Evolutionary conservation across 2,888 invertebrate species (phyloP).

Genomic region (Augiades crinisus): DNA sequence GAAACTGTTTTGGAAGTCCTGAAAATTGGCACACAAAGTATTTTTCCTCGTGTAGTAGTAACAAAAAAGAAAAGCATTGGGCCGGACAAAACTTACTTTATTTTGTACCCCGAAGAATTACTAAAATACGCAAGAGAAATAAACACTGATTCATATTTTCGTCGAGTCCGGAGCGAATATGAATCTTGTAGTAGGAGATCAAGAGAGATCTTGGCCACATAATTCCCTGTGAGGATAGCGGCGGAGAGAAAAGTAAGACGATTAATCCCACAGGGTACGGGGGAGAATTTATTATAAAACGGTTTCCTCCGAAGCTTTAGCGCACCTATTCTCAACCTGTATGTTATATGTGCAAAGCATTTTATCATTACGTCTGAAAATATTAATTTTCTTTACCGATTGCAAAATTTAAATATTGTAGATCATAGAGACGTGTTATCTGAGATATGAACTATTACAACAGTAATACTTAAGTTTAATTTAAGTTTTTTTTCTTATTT

Average conservation of each 20-base stretch:
- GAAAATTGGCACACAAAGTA: too few species aligned
- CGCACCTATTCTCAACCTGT: slow-evolving; percentile 37
- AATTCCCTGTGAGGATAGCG: slow-evolving; percentile 74
- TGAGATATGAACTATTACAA: too few species aligned
- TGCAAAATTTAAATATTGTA: too few species aligned
- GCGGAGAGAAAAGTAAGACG: slow-evolving; percentile 75
- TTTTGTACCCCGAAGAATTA: slow-evolving; percentile 13
- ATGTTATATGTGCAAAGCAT: slow-evolving; percentile 5
- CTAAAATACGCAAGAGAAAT: slow-evolving; percentile 20
- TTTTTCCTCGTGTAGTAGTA: slow-evolving; percentile 1
- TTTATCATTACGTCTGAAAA: slow-evolving; percentile 1
- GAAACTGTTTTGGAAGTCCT: too few species aligned
- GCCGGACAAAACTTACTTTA: slow-evolving; percentile 15
- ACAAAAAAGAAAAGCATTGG: slow-evolving; percentile 14
- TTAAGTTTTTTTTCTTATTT: too few species aligned
- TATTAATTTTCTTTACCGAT: too few species aligned
- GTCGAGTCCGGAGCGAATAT: slow-evolving; percentile 34
- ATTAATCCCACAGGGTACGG: slow-evolving; percentile 74
- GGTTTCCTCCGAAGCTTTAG: slow-evolving; percentile 61
- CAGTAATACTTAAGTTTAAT: too few species aligned
- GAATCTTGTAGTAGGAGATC: slow-evolving; percentile 48
- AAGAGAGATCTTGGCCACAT: slow-evolving; percentile 59
- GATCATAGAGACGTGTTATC: too few species aligned
- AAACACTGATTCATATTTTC: slow-evolving; percentile 26
- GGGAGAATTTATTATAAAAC: slow-evolving; percentile 76